Percentiles rank a stretch among this genome's conserved stretches.
Evolutionary conservation across 1,140 invertebrate genomes (phyloP).

Genomic region (Agraylea sexmaculata): DNA sequence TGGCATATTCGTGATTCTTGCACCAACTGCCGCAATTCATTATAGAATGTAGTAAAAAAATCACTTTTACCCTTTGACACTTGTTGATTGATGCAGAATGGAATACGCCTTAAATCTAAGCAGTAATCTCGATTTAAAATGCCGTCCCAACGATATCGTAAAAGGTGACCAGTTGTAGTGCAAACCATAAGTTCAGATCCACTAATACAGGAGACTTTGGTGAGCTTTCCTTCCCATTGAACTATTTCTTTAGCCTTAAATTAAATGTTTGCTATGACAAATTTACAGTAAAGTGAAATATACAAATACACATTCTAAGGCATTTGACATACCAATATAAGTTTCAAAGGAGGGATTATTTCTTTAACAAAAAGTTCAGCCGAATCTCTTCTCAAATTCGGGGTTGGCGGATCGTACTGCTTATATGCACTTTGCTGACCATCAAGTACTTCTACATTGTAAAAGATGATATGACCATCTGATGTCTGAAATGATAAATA

Average conservation of each 20-base stretch:
- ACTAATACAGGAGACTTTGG: conserved; percentile 73
- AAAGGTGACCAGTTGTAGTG: conserved; percentile 68
- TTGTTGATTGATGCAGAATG: conserved; percentile 91
- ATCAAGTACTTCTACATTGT: conserved; percentile 64
- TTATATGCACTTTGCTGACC: conserved; percentile 70
- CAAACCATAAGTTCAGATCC: conserved; percentile 82
- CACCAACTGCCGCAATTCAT: too few species aligned
- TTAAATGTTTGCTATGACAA: conserved; percentile 5
- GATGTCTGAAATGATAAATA: conserved; percentile 55
- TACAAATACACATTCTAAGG: background rate
- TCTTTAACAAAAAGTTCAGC: conserved; percentile 87
- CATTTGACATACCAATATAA: conserved; percentile 48
- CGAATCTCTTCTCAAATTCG: conserved; percentile 69
- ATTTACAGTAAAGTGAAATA: conserved; percentile 1
- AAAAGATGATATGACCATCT: conserved; percentile 75
- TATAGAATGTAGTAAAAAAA: too few species aligned
- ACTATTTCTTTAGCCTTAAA: conserved; percentile 50
- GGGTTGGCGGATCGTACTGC: conserved; percentile 73
- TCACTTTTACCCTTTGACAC: conserved; percentile 78
- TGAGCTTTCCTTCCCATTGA: conserved; percentile 58
- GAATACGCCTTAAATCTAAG: conserved; percentile 76
- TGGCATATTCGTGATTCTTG: too few species aligned
- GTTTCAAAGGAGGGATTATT: conserved; percentile 68
- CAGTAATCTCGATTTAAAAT: conserved; percentile 76
- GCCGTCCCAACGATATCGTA: conserved; percentile 81